Conservation (phyloP, 2,113 vertebrate species). For the Hemiprocne comata region DNA sequence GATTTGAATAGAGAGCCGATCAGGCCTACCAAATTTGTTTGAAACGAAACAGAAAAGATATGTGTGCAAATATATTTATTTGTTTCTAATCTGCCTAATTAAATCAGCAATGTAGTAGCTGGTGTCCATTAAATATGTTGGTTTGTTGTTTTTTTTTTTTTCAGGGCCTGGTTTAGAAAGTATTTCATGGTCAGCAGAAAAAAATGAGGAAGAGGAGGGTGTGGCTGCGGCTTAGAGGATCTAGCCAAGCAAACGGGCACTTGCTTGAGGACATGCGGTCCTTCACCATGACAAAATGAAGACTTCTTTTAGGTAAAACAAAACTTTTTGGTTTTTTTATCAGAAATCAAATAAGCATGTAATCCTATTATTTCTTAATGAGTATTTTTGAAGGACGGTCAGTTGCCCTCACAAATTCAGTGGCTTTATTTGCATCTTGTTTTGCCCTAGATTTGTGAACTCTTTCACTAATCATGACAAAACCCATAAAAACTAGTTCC, state of each 20-base stretch:
- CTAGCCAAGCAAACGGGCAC: neutral
- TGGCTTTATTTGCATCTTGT: neutral
- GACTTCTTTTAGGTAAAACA: constrained; percentile 16
- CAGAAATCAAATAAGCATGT: neutral
- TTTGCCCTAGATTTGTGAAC: neutral
- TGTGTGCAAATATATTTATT: neutral
- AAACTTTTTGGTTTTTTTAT: neutral
- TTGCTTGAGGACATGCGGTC: neutral
- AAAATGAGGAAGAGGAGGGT: constrained; percentile 48
- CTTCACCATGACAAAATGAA: neutral
- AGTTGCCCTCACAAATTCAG: neutral
- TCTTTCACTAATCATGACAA: neutral
- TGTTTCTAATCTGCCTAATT: neutral
- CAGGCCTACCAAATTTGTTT: neutral
- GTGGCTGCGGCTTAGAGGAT: neutral
- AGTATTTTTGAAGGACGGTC: neutral
- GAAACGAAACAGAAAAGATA: neutral
- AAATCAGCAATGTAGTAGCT: neutral
- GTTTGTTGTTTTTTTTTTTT: neutral
- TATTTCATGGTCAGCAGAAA: constrained; percentile 20
- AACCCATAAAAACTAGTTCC: neutral
- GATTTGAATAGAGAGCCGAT: neutral
- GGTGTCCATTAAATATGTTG: neutral
- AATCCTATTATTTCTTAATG: neutral
- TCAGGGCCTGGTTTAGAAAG: neutral